Base-by-base conservation (phyloP, 1,140 invertebrate genomes). In the Holcopasites calliopsidis region DNA sequence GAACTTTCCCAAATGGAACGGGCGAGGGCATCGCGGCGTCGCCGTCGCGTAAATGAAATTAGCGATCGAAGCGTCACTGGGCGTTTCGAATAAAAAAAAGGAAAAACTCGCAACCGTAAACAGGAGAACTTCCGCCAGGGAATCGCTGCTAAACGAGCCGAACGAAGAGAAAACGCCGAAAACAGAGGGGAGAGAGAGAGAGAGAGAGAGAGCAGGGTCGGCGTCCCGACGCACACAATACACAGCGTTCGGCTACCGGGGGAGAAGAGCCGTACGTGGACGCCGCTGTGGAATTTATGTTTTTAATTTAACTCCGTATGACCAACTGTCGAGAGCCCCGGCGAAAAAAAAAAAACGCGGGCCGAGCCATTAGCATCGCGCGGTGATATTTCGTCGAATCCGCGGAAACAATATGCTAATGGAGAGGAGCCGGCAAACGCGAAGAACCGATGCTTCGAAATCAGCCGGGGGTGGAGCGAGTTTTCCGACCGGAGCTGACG, bases 401-500 rank as follows among this genome's bases (percentile, higher is more conserved):
- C 85, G 85, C 83, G 88, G 90, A 90, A 90, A 90, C 89, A 91
- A 91, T 91, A 91, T 90, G 90, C 89, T 91, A 91, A 91, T 91
- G 89, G 87, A 88, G 88, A 85, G n/a, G n/a, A 82, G 57, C 65
- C 57, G 55, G 62, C 40, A 47, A 70, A 42, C 73, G 75, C 70
- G 80, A 82, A 81, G 82, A 76, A 82, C 79, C 85, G 78, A 47
- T 61, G 62, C 47, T 33, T 62, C 44, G 49, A 66, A 72, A 78
- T 11, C 52, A 60, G 38, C 55, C 42, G 21, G 11, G n/a, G 6
- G 11, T 1, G 49, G 40, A 50, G 8, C 16, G 57, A 11, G 21
- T 31, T 38, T 38, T 21, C 33, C 13, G 18, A 3, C 13, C 13
- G 28, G 11, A n/a, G 71, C 16, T 55, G 49, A 64, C 60, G 60